Evolutionary conservation across 2,888 invertebrate species (phyloP).

Genomic region (Cephus runcator): DNA sequence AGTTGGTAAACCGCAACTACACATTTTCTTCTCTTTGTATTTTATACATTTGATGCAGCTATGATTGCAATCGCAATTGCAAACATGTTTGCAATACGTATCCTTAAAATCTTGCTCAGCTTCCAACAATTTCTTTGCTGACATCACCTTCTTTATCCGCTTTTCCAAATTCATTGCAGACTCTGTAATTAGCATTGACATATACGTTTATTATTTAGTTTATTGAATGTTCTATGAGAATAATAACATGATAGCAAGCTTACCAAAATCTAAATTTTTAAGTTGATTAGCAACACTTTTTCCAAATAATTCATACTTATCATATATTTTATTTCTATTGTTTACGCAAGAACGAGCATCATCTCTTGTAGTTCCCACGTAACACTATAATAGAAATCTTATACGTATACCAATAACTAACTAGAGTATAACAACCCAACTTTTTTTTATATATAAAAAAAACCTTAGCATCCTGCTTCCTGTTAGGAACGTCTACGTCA

Average conservation of each 20-base stretch:
- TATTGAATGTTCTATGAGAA: neutral
- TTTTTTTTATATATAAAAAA: neutral
- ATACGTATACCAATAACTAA: neutral
- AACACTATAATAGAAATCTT: neutral
- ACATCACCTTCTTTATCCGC: slow-evolving; percentile 20
- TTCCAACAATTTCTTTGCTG: slow-evolving; percentile 9
- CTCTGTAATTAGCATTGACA: neutral
- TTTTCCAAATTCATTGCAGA: slow-evolving; percentile 17
- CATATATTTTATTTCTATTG: neutral
- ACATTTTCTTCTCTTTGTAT: slow-evolving; percentile 5
- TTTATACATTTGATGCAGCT: neutral
- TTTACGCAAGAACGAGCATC: neutral
- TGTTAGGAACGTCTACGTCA: neutral
- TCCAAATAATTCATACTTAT: neutral
- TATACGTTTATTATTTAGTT: neutral
- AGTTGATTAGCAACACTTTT: neutral
- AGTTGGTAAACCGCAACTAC: slow-evolving; percentile 15
- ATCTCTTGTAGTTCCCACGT: neutral
- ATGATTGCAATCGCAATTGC: slow-evolving; percentile 12
- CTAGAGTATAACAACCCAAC: neutral
- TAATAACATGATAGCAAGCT: neutral
- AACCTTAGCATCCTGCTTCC: neutral
- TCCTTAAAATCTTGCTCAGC: slow-evolving; percentile 1
- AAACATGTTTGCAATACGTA: neutral
- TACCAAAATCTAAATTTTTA: neutral